Base-by-base conservation (phyloP, 2,888 invertebrate species). In the Tenthredo notha region DNA sequence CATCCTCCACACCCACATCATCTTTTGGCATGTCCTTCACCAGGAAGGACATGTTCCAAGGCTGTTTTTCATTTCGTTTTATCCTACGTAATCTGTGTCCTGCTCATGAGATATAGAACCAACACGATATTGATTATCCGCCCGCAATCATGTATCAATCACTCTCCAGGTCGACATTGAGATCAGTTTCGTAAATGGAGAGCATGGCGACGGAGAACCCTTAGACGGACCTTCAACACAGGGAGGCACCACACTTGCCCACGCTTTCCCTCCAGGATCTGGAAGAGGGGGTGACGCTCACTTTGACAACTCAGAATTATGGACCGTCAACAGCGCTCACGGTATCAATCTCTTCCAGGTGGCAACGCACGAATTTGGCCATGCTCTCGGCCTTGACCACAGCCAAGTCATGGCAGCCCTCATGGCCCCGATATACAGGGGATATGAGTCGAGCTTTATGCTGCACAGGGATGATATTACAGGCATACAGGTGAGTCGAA, bases 351-450 rank as follows among this genome's bases (percentile, higher is more conserved):
- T 98, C 77, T 97, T 98, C 94, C 98, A 98, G 96, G 97, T 97
- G 86, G 98, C 98, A 2, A 98, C 98, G 33, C 98, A 99, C 93
- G 98, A 99, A 94, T 98, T 98, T 89, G 98, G 98, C 1, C 98
- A 99, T 93, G 98, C 98, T 0, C 94, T 99, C 78, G 99, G 99
- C 29, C 94, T 99, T 70, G 98, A 98, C 25, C 98, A 98, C 94
- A 98, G 98, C 0, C 97, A 98, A 91, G 96, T 97, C 0, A 95
- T 96, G 85, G 95, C 96, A 5, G 98, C 98, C 0, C 94, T 98
- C 58, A 99, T 99, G 98, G 98, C 98, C 94, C 95, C 98, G 90
- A 98, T 98, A 15, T 98, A 96, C 54, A 54, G 18, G 2, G n/a
- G 6, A 18, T 54, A 54, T 92, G 96, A 97, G 90, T 96, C 97